Percentiles rank a stretch among this genome's conserved stretches.
Conservation (phyloP, 2,113 vertebrate genomes). For the Prinia subflava region DNA sequence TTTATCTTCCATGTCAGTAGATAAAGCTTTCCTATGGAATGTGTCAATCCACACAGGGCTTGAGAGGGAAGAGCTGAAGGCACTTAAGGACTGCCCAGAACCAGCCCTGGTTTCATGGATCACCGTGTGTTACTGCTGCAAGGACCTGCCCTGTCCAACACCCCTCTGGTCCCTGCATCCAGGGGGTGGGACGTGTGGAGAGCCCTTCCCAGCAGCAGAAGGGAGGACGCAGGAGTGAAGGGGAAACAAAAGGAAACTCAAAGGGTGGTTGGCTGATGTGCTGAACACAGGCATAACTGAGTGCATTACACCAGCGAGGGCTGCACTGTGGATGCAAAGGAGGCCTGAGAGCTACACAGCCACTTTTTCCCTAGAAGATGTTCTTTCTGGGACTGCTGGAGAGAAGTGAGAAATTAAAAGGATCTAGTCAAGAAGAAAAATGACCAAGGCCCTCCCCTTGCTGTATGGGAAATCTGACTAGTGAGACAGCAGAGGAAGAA, state of each 20-base stretch:
- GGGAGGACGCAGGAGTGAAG: not conserved
- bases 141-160: not conserved
- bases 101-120: not conserved
- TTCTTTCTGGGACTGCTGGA: not conserved
- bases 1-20: not conserved
- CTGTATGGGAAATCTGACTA: not conserved
- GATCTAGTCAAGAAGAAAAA: not conserved
- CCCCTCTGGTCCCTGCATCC: rapidly evolving
- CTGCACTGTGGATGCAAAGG: not conserved
- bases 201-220: not conserved
- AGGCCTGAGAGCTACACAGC: not conserved
- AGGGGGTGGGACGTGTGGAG: too few species aligned
- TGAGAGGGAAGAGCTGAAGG: not conserved
- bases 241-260: not conserved
- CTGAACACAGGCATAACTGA: rapidly evolving
- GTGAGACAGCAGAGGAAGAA: not conserved
- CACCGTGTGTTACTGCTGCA: not conserved
- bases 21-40: not conserved
- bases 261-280: rapidly evolving
- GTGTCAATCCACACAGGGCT: not conserved
- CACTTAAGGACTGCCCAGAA: not conserved
- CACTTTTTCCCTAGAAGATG: not conserved
- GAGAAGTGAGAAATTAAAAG: not conserved
- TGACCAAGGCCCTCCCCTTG: not conserved
- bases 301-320: not conserved